A percentile compares a stretch with the other conserved stretches of the same genome.
Evolutionary conservation across 2,113 vertebrate species (phyloP).

Genomic region (Nycticebus coucang): DNA sequence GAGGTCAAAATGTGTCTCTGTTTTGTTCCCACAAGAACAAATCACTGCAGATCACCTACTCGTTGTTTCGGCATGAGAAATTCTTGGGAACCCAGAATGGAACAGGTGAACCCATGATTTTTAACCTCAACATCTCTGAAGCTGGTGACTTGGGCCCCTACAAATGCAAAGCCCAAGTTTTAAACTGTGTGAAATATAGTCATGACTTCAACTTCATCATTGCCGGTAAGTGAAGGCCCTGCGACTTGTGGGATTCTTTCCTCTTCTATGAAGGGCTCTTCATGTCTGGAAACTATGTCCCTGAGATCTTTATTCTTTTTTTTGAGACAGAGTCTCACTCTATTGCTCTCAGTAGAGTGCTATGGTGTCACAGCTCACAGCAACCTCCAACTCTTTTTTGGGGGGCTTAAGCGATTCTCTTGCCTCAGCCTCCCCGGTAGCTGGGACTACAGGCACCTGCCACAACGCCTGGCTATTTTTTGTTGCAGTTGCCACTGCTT

Average conservation of each 20-base stretch:
- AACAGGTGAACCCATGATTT: not conserved
- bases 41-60: slow-evolving; percentile 73
- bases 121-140: slow-evolving; percentile 76
- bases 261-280: not conserved
- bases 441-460: no score
- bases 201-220: slow-evolving; percentile 69
- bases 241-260: not conserved
- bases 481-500: no score
- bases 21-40: slow-evolving; percentile 66
- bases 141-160: slow-evolving; percentile 76
- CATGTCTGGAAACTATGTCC: not conserved
- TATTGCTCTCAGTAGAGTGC: no score
- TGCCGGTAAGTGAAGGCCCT: slow-evolving; percentile 64
- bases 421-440: no score
- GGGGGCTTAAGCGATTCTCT: no score
- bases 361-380: no score
- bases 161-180: slow-evolving; percentile 82
- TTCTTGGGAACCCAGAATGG: not conserved
- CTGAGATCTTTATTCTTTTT: not conserved
- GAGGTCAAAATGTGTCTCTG: slow-evolving; percentile 79
- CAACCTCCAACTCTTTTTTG: no score
- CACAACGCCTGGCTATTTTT: no score
- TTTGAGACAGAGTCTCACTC: no score
- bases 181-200: slow-evolving; percentile 71
- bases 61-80: slow-evolving; percentile 58